phyloP scores from a whole-genome alignment of 2,888 invertebrate species.

The Halictus ligatus region DNA sequence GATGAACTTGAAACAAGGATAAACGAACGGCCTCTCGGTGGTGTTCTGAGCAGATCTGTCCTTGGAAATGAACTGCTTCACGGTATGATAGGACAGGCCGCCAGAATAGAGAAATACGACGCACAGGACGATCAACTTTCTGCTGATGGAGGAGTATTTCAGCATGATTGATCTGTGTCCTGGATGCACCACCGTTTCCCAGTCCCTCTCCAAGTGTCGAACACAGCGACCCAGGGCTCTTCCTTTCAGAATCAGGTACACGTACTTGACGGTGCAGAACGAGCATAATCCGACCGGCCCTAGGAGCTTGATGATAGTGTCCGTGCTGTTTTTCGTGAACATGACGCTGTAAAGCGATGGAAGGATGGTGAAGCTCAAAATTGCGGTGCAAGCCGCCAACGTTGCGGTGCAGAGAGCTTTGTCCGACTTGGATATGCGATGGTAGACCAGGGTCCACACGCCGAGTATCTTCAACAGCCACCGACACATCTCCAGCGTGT shows the following conservation, averaged over 20 bases:
- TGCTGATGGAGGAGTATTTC: conserved; percentile 2
- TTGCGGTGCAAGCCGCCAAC: conserved; percentile 8
- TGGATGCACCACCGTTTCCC: conserved; percentile 49
- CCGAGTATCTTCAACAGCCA: conserved; percentile 70
- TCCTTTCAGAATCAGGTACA: conserved; percentile 50
- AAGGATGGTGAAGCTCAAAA: conserved; percentile 54
- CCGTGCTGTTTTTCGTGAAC: conserved; percentile 19
- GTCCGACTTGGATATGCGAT: neutral
- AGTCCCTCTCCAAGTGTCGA: conserved; percentile 66
- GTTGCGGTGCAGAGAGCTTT: neutral
- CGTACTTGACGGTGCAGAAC: conserved; percentile 69
- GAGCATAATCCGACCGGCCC: conserved; percentile 69
- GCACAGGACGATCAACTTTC: conserved; percentile 1
- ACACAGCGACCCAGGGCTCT: conserved; percentile 53
- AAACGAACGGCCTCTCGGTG: conserved; percentile 8
- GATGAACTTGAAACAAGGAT: conserved; percentile 55
- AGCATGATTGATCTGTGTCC: conserved; percentile 54
- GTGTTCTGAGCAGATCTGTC: neutral
- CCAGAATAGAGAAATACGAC: conserved; percentile 47
- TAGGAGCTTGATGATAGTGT: conserved; percentile 61
- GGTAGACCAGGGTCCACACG: conserved; percentile 63
- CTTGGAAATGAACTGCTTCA: neutral
- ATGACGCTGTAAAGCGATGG: conserved; percentile 42
- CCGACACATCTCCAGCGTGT: conserved; percentile 69
- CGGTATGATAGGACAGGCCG: conserved; percentile 16